Percentiles rank a stretch among this genome's conserved stretches.
phyloP scores from a whole-genome alignment of 2,797 vertebrate genomes.

The Sebastes hubbsi region DNA sequence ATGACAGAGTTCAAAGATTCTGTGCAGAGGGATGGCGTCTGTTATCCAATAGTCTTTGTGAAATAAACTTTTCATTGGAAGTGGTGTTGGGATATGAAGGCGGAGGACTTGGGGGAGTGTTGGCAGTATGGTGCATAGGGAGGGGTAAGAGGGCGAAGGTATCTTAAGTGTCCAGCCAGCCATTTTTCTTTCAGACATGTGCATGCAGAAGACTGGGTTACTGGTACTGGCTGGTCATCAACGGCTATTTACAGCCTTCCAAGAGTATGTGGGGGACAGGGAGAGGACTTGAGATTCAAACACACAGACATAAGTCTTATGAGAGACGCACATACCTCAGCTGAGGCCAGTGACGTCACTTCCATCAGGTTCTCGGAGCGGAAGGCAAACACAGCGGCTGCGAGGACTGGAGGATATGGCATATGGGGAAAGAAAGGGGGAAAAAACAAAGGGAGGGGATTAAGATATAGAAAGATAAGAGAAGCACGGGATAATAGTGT shows the following conservation, averaged over 20 bases:
- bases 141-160: neutral
- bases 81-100: slow-evolving; percentile 17
- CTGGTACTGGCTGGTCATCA: slow-evolving; percentile 81
- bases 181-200: slow-evolving; percentile 75
- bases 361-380: slow-evolving; percentile 99
- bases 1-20: neutral
- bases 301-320: slow-evolving; percentile 8
- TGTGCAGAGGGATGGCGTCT: too few species aligned
- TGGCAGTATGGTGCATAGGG: neutral
- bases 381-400: slow-evolving; percentile 97
- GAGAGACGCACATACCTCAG: slow-evolving; percentile 89
- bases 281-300: slow-evolving; percentile 19
- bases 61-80: neutral
- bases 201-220: slow-evolving; percentile 82
- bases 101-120: neutral
- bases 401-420: slow-evolving; percentile 83
- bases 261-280: slow-evolving; percentile 28
- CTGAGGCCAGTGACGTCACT: slow-evolving; percentile 95
- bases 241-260: slow-evolving; percentile 87
- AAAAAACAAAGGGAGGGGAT: too few species aligned
- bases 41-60: neutral
- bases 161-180: slow-evolving; percentile 68
- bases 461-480: neutral
- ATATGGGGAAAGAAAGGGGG: neutral
- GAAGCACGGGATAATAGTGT: neutral